Evolutionary conservation across 2,797 vertebrate genomes (phyloP).

Genomic region (Alauda arvensis): DNA sequence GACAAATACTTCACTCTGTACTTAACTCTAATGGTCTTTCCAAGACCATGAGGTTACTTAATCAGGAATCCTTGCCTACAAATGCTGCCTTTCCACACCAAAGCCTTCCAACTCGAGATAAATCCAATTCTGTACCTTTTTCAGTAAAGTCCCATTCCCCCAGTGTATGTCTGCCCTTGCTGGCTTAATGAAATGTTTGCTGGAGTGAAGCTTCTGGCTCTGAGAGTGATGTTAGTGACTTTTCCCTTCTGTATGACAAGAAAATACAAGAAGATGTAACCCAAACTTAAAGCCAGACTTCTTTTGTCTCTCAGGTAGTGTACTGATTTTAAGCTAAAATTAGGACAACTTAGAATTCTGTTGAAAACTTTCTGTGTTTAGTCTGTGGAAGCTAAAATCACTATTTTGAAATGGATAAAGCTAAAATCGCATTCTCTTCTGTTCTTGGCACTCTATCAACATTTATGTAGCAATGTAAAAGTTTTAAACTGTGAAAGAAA

Average conservation of each 20-base stretch:
- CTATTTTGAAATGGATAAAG: neutral
- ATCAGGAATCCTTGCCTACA: neutral
- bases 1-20: neutral
- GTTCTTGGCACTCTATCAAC: neutral
- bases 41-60: neutral
- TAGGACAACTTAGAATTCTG: neutral
- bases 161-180: accelerated
- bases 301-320: neutral
- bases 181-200: neutral
- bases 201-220: neutral
- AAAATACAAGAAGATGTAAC: neutral
- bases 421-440: neutral
- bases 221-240: neutral
- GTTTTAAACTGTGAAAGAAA: slow-evolving; percentile 40
- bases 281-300: neutral
- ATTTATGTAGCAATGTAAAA: neutral
- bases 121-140: neutral
- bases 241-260: neutral
- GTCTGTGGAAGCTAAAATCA: neutral
- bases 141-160: neutral
- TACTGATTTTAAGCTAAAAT: neutral
- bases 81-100: neutral
- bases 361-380: neutral
- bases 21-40: neutral
- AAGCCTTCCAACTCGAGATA: neutral